A percentile compares a stretch with the other conserved stretches of the same genome.
Conservation (phyloP, 2,113 vertebrate species). For the Labrus mixtus region DNA sequence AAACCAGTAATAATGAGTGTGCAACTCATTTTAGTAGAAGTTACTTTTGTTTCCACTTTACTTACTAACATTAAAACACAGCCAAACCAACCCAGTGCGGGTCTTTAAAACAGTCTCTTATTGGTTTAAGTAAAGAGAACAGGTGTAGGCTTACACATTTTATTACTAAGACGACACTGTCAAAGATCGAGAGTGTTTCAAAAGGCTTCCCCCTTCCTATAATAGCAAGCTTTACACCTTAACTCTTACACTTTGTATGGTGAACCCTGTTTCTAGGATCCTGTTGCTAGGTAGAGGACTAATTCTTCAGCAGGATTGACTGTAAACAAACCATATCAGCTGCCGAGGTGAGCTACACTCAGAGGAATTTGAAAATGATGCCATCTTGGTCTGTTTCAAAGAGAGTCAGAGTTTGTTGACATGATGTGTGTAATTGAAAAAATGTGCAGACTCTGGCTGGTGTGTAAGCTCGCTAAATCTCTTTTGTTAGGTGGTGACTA, state of each 20-base stretch:
- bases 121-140: background rate
- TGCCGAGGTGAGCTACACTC: constrained; percentile 25
- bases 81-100: background rate
- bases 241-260: background rate
- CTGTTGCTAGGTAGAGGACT: background rate
- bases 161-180: background rate
- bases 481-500: constrained; percentile 77
- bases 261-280: background rate
- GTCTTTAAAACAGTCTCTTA: too few species aligned
- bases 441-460: constrained; percentile 77
- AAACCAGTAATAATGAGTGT: background rate
- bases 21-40: background rate
- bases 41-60: background rate
- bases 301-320: background rate
- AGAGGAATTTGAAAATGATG: constrained; percentile 52
- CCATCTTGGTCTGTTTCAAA: constrained; percentile 59
- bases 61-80: too few species aligned
- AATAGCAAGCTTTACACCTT: background rate
- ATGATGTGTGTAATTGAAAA: constrained; percentile 70
- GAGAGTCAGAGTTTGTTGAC: constrained; percentile 71
- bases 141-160: background rate
- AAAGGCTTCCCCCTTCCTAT: background rate
- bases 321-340: constrained; percentile 15
- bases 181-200: background rate
- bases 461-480: constrained; percentile 75